Conservation (phyloP, 2,888 invertebrate species). For the Drosophila atroscutellata region DNA sequence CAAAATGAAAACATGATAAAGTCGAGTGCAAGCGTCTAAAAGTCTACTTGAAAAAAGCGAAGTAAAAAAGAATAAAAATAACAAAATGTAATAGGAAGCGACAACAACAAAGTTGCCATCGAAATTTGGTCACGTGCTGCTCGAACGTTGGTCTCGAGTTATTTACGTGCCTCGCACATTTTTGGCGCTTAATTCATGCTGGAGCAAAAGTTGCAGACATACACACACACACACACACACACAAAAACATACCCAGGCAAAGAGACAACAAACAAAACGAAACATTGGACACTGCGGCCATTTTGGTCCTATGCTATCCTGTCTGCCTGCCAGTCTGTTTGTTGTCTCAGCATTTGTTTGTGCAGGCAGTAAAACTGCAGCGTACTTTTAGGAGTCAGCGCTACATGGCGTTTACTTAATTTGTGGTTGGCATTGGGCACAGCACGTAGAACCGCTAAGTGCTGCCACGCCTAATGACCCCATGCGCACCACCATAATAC, state of each 20-base stretch:
- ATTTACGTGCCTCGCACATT: constrained; percentile 76
- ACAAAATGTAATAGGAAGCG: constrained; percentile 5
- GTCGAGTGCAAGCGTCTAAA: constrained; percentile 49
- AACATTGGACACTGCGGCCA: constrained; percentile 43
- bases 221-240: constrained; percentile 1
- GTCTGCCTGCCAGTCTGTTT: constrained; percentile 35
- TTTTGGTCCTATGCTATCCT: constrained; percentile 32
- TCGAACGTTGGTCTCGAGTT: constrained; percentile 57
- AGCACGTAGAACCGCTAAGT: constrained; percentile 65
- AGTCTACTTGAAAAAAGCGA: constrained; percentile 9
- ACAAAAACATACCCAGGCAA: constrained; percentile 1
- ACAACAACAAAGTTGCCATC: constrained; percentile 64
- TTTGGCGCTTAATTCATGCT: constrained; percentile 70
- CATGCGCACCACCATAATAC: constrained; percentile 10
- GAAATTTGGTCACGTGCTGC: constrained; percentile 76
- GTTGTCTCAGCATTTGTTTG: constrained; percentile 66
- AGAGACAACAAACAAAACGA: constrained; percentile 29
- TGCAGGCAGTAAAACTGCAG: constrained; percentile 59
- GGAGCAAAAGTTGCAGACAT: constrained; percentile 48
- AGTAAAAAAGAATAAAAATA: not conserved
- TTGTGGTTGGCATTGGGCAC: constrained; percentile 64
- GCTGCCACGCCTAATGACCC: constrained; percentile 65
- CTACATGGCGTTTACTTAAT: constrained; percentile 66
- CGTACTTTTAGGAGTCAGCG: constrained; percentile 42
- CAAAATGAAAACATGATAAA: constrained; percentile 73